phyloP scores from a whole-genome alignment of 1,140 invertebrate genomes.

The Physella acuta region DNA sequence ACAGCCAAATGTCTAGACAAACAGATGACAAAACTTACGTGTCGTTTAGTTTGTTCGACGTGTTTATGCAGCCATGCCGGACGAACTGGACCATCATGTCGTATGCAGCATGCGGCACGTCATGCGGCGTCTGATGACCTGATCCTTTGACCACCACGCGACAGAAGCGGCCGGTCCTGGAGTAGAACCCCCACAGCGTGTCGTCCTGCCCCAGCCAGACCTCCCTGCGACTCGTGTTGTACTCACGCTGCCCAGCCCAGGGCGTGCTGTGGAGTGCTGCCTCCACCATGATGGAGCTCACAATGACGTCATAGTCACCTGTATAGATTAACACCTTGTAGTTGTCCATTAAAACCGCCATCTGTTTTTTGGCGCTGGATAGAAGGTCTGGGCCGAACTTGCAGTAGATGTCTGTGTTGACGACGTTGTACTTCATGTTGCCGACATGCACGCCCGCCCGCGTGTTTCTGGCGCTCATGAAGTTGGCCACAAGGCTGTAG shows the following conservation, averaged over 20 bases:
- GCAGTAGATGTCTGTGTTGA: not conserved
- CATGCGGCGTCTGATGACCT: slow-evolving; percentile 14
- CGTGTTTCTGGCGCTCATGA: not conserved
- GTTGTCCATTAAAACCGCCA: slow-evolving; percentile 9
- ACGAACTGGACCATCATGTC: not conserved
- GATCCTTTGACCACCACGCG: slow-evolving; percentile 7
- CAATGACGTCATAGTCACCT: slow-evolving; percentile 5
- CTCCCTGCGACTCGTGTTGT: not conserved
- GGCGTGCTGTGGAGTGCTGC: not conserved
- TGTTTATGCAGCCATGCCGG: not conserved
- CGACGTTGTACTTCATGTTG: not conserved
- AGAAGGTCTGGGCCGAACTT: not conserved
- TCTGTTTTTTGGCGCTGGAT: not conserved
- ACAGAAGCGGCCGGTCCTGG: slow-evolving; percentile 9
- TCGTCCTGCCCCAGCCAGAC: not conserved
- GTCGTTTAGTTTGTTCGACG: not conserved
- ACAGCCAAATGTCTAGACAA: slow-evolving; percentile 2
- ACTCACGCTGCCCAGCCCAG: slow-evolving; percentile 1
- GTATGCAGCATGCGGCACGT: not conserved
- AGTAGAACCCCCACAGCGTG: slow-evolving; percentile 21
- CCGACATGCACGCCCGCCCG: not conserved
- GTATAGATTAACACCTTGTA: slow-evolving; percentile 15
- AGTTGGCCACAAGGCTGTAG: not conserved
- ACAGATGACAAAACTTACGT: not conserved
- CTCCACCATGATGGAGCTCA: slow-evolving; percentile 1